Evolutionary conservation across 2,888 invertebrate genomes (phyloP).

Genomic region (Odontothrips loti): DNA sequence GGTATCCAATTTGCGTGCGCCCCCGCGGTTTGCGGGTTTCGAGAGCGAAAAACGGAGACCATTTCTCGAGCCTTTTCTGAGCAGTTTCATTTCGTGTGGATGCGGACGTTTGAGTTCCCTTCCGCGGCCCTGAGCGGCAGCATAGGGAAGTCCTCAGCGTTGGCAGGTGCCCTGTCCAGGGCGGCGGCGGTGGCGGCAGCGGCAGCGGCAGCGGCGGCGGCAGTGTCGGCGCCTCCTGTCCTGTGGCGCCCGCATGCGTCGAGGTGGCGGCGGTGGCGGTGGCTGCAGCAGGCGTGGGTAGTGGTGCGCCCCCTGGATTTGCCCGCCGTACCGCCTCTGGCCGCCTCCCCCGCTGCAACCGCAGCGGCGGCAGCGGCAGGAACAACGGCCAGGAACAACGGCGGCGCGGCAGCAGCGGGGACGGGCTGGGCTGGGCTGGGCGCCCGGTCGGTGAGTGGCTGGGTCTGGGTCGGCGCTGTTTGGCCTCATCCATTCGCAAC

Average conservation of each 20-base stretch:
- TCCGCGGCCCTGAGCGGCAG: too few relatives aligned
- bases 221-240: neutral
- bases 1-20: too few relatives aligned
- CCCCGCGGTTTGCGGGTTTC: too few relatives aligned
- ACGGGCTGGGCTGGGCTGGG: neutral
- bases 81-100: too few relatives aligned
- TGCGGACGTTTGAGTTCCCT: too few relatives aligned
- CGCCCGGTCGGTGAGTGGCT: too few relatives aligned
- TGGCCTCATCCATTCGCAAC: constrained; percentile 21
- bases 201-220: neutral
- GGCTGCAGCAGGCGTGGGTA: neutral
- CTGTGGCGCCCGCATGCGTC: too few relatives aligned
- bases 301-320: neutral
- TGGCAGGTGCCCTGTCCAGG: neutral
- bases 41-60: too few relatives aligned
- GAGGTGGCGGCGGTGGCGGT: neutral
- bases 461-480: neutral
- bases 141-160: neutral
- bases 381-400: neutral
- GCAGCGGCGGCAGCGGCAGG: neutral
- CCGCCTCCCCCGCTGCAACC: neutral
- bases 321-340: too few relatives aligned
- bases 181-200: neutral
- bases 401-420: neutral
- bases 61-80: too few relatives aligned